Evolutionary conservation across 2,888 invertebrate species (phyloP), one percentile per base, ranked within the genome.

Genomic region (Clusia tigrina): DNA sequence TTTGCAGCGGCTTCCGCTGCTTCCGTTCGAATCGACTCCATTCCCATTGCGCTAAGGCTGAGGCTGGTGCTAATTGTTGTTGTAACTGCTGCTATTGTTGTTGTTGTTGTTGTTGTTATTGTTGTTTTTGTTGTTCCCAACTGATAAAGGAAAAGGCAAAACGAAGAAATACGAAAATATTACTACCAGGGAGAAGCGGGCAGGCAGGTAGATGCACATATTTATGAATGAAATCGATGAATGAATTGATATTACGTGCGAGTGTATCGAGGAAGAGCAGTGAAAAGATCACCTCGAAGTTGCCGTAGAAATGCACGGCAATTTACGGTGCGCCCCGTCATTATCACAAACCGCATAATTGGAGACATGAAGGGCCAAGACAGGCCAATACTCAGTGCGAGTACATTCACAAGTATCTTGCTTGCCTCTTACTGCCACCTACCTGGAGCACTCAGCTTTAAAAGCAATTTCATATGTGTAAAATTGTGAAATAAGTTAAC

Each of bases 301-400:
- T 22, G 6, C 0, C n/a, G 25, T 24, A 12, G 24, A 12, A 24
- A 20, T 5, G 18, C 15, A 54, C n/a, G 32, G 18, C 18, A 54
- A 18, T 12, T 1, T n/a, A 5, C 9, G n/a, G 6, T 32, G n/a
- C 15, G 5, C 20, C 20, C 48, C 22, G 75, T 74, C 74, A 75
- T 75, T 74, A 77, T 77, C 75, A 74, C 65, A 73, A 77, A 76
- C 78, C 74, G 74, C 76, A 77, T 77, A 76, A 76, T 77, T 74
- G 78, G 74, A 75, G 74, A 77, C 77, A 77, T 74, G 59, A 25
- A 60, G 58, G 42, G 42, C 42, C n/a, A 42, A 42, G 9, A 42
- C 42, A 42, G 42, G 2, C 42, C n/a, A n/a, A 15, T 15, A 42
- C 12, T 2, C 42, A 42, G 6, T 12, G 12, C 32, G 12, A 12